Base-by-base conservation (phyloP, 1,140 invertebrate species). In the Glossosoma conforme region DNA sequence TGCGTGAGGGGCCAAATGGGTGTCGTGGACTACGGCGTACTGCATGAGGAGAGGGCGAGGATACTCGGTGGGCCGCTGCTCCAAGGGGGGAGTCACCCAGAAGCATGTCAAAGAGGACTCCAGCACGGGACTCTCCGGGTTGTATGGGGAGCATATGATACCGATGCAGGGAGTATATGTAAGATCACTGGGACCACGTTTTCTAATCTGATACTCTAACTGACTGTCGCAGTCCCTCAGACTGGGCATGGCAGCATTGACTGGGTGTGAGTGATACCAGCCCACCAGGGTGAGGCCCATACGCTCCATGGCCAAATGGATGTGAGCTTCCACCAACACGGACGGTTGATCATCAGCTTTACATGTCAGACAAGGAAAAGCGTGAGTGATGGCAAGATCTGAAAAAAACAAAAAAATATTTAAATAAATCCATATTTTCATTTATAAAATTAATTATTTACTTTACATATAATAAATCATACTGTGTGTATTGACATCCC, bases 191-290 rank as follows among this genome's bases (percentile, higher is more conserved):
- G 83, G 80, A 1, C 93, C 93, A 61, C 93, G 89, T 88, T 97
- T 91, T 66, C 86, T 87, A 38, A 97, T 88, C 75, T 98, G 90
- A 76, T 96, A 95, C 60, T 95, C 91, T 45, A 97, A 74, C 67
- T 97, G 94, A 54, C 87, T 83, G 62, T 94, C 90, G 52, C 94
- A 88, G 68, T 97, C 94, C 35, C 89, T 76, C 1, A 96, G 70
- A 13, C 91, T 92, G 8, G 93, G 93, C 53, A 92, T 87, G 8
- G 91, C 87, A 54, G 87, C 82, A 51, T 89, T 86, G 32, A 85
- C 81, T 1, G 93, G 92, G 76, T 97, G 93, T n/a, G 91, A 94
- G 65, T 97, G 93, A 76, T 97, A 97, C 93, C 93, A 96, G 3
- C 93, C 93, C 22, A 97, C 85, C 8, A 96, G 72, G 19, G 82